Evolutionary conservation across 2,113 vertebrate genomes (phyloP).

Genomic region (Xenopus laevis): DNA sequence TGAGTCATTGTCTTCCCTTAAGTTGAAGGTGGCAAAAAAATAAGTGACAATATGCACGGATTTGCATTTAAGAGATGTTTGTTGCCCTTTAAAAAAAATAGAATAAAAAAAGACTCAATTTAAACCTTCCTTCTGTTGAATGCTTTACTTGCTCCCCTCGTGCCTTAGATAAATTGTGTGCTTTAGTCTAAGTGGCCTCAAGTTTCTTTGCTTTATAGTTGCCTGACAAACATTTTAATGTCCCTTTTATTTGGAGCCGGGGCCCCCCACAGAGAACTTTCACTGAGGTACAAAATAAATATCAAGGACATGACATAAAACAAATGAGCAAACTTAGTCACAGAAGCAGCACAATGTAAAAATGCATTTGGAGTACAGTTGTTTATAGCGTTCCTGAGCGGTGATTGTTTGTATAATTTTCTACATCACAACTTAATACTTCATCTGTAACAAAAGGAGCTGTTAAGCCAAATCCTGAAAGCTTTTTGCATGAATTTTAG

Average conservation of each 20-base stretch:
- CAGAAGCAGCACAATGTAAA: not conserved
- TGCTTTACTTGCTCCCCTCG: conserved; percentile 19
- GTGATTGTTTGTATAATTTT: conserved; percentile 44
- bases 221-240: conserved; percentile 3
- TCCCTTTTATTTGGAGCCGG: not conserved
- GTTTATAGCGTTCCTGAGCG: conserved; percentile 39
- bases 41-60: not conserved
- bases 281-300: conserved; percentile 7
- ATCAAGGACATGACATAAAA: conserved; percentile 37
- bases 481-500: conserved; percentile 41
- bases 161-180: not conserved
- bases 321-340: conserved; percentile 20
- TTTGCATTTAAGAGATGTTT: not conserved
- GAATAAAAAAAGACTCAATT: not conserved
- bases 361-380: conserved; percentile 27
- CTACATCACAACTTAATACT: conserved; percentile 40
- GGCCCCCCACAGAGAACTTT: not conserved
- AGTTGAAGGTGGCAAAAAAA: not conserved
- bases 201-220: not conserved
- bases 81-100: not conserved
- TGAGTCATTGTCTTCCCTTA: too few relatives aligned
- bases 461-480: conserved; percentile 36
- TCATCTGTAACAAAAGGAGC: conserved; percentile 44
- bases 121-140: not conserved
- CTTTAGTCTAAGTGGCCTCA: not conserved